phyloP scores from a whole-genome alignment of 2,113 vertebrate genomes.

The Cyanocitta stelleri region DNA sequence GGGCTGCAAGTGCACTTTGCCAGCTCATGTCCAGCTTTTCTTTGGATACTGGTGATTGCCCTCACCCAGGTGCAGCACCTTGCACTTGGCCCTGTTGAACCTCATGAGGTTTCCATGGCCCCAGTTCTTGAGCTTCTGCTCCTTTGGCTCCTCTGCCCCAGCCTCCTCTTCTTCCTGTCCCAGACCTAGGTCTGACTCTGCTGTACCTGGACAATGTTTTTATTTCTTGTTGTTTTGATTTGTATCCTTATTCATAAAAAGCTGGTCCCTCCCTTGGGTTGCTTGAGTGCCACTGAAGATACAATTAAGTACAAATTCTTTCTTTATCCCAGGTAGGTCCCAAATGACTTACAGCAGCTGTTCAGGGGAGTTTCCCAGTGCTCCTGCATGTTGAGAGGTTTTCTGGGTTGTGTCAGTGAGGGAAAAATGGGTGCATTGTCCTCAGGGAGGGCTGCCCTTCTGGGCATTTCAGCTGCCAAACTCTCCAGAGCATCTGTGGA shows the following conservation, averaged over 20 bases:
- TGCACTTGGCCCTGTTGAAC: background rate
- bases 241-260: background rate
- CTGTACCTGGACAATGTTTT: background rate
- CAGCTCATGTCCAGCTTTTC: background rate
- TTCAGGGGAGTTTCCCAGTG: background rate
- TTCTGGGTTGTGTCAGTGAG: background rate
- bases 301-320: background rate
- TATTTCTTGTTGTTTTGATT: background rate
- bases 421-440: background rate
- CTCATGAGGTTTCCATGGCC: background rate
- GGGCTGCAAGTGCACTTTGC: background rate
- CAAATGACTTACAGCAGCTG: background rate
- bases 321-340: background rate
- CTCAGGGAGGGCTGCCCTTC: background rate
- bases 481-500: background rate
- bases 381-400: background rate
- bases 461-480: background rate
- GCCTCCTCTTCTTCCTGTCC: background rate
- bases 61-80: background rate
- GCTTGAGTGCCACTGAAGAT: background rate
- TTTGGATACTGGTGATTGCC: background rate
- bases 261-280: background rate
- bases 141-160: background rate
- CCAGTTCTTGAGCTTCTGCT: background rate
- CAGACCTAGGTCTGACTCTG: background rate